phyloP scores from a whole-genome alignment of 2,888 invertebrate species.

The Lucinisca nassula region DNA sequence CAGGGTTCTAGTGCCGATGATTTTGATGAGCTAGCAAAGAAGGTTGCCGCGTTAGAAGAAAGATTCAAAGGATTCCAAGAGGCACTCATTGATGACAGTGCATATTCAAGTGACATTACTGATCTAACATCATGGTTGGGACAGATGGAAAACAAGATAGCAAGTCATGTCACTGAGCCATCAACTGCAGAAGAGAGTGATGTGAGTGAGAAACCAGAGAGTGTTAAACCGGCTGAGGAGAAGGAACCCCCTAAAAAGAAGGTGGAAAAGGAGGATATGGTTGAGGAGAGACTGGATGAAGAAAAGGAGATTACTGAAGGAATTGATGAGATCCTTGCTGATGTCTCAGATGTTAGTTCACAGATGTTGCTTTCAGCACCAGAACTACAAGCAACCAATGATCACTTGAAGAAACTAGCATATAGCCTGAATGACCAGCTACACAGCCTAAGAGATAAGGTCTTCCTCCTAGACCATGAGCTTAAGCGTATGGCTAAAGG shows the following conservation, averaged over 20 bases:
- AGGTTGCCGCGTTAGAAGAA: conserved; percentile 69
- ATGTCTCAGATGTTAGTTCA: conserved; percentile 10
- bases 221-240: conserved; percentile 10
- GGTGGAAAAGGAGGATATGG: conserved; percentile 35
- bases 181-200: conserved; percentile 30
- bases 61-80: conserved; percentile 71
- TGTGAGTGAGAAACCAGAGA: conserved; percentile 38
- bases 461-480: conserved; percentile 74
- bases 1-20: conserved; percentile 41
- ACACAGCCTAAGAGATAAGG: conserved; percentile 69
- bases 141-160: conserved; percentile 69
- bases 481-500: conserved; percentile 77
- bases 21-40: conserved; percentile 42
- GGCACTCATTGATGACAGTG: conserved; percentile 67
- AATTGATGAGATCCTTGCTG: conserved; percentile 50
- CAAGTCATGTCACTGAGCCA: conserved; percentile 22
- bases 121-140: conserved; percentile 67
- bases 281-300: conserved; percentile 53
- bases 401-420: conserved; percentile 70
- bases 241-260: conserved; percentile 20
- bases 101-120: conserved; percentile 65
- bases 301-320: conserved; percentile 61
- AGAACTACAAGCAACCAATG: conserved; percentile 66
- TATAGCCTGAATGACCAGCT: conserved; percentile 75
- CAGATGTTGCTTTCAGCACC: conserved; percentile 42